These are phyloP conservation scores for Julus scandinavius DNA, from an alignment of 2,888 invertebrate genomes.

Conservation along the genomic window DNA sequence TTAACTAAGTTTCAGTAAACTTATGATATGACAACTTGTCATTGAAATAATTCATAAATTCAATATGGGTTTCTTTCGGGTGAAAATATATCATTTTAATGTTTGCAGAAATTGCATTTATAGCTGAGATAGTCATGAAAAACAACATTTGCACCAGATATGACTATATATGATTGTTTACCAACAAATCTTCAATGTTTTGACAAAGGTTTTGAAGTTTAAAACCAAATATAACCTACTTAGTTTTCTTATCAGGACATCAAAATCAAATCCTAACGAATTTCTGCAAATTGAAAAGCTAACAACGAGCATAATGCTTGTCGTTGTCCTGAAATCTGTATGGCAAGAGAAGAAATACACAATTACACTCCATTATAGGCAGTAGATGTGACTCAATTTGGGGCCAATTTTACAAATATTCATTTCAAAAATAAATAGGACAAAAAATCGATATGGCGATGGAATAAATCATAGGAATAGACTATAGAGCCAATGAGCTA, in stretches of 20 bases:
- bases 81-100: too few species aligned
- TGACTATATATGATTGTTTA: too few species aligned
- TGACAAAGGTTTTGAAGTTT: too few species aligned
- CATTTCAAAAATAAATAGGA: background rate
- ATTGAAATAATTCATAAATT: too few species aligned
- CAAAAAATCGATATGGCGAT: constrained; percentile 6
- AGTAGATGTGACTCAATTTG: constrained; percentile 1
- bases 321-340: background rate
- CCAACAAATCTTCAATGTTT: too few species aligned
- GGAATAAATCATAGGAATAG: background rate
- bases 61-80: too few species aligned
- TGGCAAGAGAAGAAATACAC: background rate
- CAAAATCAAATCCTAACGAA: background rate
- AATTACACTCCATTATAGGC: background rate
- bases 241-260: background rate
- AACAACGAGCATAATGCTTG: background rate
- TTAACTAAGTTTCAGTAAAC: too few species aligned
- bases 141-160: too few species aligned
- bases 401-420: background rate
- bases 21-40: too few species aligned
- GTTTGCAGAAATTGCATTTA: too few species aligned
- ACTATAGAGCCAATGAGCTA: background rate
- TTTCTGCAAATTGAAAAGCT: background rate
- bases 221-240: too few species aligned
- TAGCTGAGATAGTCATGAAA: too few species aligned